Percentiles rank a stretch among this genome's conserved stretches.
These are phyloP conservation scores for Prunella strophiata DNA, from an alignment of 2,797 vertebrate genomes.

Conservation along the genomic window DNA sequence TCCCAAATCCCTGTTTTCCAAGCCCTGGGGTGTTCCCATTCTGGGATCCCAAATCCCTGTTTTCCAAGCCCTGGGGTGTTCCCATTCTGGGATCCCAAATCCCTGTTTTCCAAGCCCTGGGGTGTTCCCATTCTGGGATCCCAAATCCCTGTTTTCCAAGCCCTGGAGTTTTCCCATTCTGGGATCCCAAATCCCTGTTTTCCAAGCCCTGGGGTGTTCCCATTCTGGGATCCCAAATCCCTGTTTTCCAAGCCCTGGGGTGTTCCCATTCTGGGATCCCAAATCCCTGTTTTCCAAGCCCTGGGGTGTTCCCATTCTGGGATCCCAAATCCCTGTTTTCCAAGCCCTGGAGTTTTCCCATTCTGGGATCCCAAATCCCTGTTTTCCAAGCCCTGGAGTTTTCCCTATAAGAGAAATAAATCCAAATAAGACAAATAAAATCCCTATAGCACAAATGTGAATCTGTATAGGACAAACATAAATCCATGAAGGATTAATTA, in stretches of 20 bases:
- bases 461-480: fast-evolving
- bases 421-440: not conserved
- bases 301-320: not conserved
- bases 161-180: not conserved
- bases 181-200: not conserved
- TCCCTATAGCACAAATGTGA: not conserved
- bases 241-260: too few relatives aligned
- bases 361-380: not conserved
- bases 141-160: too few relatives aligned
- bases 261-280: not conserved
- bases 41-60: too few relatives aligned
- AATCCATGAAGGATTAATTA: not conserved
- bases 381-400: not conserved
- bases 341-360: not conserved
- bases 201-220: not conserved
- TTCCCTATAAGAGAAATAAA: not conserved
- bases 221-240: not conserved
- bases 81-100: too few relatives aligned
- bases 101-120: too few relatives aligned
- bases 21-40: too few relatives aligned
- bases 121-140: too few relatives aligned
- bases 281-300: not conserved
- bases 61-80: too few relatives aligned
- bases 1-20: not conserved
- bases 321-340: not conserved